Evolutionary conservation across 2,113 vertebrate species (phyloP).

Genomic region (Rhinolophus ferrumequinum): DNA sequence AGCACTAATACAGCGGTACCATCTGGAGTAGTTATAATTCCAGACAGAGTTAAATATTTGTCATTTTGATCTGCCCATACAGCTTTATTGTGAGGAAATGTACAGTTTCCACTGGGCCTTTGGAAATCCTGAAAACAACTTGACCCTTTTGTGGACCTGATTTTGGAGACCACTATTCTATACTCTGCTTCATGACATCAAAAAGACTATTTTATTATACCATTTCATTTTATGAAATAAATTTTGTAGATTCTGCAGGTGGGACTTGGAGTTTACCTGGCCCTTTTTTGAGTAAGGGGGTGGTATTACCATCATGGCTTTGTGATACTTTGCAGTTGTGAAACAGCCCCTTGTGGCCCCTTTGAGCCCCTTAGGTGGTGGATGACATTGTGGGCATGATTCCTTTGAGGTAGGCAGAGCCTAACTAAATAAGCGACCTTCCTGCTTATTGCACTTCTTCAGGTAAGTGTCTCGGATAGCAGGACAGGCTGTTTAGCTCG

Average conservation of each 20-base stretch:
- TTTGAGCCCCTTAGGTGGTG: background rate
- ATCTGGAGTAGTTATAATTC: background rate
- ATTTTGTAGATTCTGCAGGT: background rate
- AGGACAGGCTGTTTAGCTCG: background rate
- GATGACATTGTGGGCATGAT: background rate
- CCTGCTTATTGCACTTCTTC: background rate
- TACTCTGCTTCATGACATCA: background rate
- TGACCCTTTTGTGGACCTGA: background rate
- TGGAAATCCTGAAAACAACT: background rate
- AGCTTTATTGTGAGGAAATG: background rate
- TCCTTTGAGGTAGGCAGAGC: slow-evolving; percentile 18
- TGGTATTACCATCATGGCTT: background rate
- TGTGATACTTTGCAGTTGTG: background rate
- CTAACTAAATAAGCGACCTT: slow-evolving; percentile 22
- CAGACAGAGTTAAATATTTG: background rate
- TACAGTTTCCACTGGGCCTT: background rate
- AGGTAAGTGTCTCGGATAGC: background rate
- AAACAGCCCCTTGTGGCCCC: background rate
- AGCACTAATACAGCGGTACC: background rate
- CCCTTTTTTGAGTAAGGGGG: background rate
- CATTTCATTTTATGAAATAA: background rate
- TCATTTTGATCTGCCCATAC: background rate
- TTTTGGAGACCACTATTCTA: background rate
- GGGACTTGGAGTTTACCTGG: background rate
- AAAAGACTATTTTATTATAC: slow-evolving; percentile 5